Base-by-base conservation (phyloP, 2,888 invertebrate genomes). In the Cosmia trapezina region DNA sequence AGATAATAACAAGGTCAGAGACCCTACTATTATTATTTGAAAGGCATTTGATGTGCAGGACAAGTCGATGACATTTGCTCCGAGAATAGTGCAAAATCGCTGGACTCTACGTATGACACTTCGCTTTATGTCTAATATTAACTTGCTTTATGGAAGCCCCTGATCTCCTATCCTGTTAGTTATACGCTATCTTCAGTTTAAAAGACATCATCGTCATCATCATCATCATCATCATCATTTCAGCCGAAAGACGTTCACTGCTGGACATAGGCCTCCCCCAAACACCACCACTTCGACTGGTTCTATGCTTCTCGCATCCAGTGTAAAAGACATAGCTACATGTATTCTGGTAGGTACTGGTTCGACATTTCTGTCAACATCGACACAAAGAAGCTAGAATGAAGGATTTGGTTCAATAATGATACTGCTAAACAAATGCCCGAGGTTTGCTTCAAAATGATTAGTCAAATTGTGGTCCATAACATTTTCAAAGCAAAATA, bases 401-500 rank as follows among this genome's bases (percentile, higher is more conserved):
- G 2, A n/a, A 60, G 17, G 9, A 37, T 37, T 37, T 37, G 37
- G 37, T 37, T 37, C 4, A 37, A 37, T 37, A 37, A 4, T 37
- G 37, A 37, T 37, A 37, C 3, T 37, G 37, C 17, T 22, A 3
- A 17, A 61, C 0, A 17, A 17, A 22, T 37, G 1, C 17, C 11
- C 33, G 56, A 47, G 49, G 59, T 47, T 60, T 33, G 11, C 0
- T 33, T 17, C 19, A 19, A 51, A n/a, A 14, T 37, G 9, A 37
- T 56, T 45, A 6, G 19, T 65, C 11, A 61, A 51, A 65, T 60
- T 57, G 8, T 45, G 12, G 11, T 37, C 17, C 14, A 41, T 14
- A 60, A 47, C 12, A 12, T 70, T 60, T 76, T 73, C 49, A 54
- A 73, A 66, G 49, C 43, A 49, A 64, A 47, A 56, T 33, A 76